phyloP scores from a whole-genome alignment of 2,797 vertebrate species.

The Thamnophis elegans region DNA sequence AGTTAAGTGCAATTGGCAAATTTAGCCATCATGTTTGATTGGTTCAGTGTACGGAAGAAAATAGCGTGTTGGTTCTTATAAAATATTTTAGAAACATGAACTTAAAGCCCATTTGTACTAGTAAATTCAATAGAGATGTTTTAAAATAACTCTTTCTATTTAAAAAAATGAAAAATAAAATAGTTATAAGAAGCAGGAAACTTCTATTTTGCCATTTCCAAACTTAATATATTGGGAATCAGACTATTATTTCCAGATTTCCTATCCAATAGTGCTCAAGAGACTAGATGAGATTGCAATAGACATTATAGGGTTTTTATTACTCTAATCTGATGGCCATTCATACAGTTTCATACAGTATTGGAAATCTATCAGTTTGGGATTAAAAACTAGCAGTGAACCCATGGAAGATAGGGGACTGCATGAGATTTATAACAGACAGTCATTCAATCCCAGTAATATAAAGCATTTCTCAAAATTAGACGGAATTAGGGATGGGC shows the following conservation, averaged over 20 bases:
- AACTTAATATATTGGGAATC: not conserved
- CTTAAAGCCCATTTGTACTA: slow-evolving; percentile 48
- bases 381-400: not conserved
- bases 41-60: slow-evolving; percentile 46
- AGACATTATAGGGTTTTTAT: not conserved
- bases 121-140: slow-evolving; percentile 33
- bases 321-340: not conserved
- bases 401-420: not conserved
- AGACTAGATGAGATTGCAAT: not conserved
- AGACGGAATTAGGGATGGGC: not conserved
- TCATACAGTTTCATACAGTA: not conserved
- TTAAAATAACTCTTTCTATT: slow-evolving; percentile 9
- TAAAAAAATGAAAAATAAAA: not conserved
- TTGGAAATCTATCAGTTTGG: not conserved
- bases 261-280: not conserved
- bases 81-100: slow-evolving; percentile 55
- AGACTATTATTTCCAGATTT: not conserved
- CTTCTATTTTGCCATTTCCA: not conserved
- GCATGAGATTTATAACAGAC: not conserved
- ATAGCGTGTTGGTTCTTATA: slow-evolving; percentile 37
- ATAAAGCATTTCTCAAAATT: not conserved
- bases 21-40: slow-evolving; percentile 53
- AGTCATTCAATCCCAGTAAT: not conserved
- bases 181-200: not conserved
- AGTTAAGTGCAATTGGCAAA: not conserved